These are phyloP conservation scores for Vombatus ursinus DNA, from an alignment of 2,113 vertebrate species.

Conservation along the genomic window DNA sequence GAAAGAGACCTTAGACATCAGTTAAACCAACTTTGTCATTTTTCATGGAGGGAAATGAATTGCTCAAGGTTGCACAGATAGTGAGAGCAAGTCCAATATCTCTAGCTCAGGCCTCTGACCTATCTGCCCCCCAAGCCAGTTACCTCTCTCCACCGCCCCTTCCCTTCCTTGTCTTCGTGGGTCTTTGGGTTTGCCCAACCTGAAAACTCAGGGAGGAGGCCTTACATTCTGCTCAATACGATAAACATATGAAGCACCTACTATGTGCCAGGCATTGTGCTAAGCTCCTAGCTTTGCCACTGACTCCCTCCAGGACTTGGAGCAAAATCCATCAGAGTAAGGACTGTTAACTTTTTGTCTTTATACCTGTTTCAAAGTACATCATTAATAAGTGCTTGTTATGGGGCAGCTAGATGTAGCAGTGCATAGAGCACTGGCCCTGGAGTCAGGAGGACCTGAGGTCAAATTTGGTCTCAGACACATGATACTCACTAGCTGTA, in stretches of 20 bases:
- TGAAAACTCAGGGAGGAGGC: neutral
- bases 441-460: too few species aligned
- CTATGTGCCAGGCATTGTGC: too few species aligned
- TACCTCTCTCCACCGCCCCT: neutral
- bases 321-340: neutral
- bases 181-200: neutral
- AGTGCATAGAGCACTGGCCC: too few species aligned
- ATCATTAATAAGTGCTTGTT: too few species aligned
- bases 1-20: neutral
- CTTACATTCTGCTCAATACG: neutral
- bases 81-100: too few species aligned
- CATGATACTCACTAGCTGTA: too few species aligned
- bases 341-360: neutral
- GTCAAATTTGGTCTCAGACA: too few species aligned
- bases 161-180: neutral
- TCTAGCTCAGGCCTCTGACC: too few species aligned
- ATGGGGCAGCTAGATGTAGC: too few species aligned
- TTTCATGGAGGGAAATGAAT: too few species aligned
- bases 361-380: neutral
- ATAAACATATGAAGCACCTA: neutral
- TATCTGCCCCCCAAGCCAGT: too few species aligned
- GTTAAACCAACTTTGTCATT: neutral
- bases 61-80: neutral
- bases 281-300: neutral
- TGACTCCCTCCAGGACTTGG: too few species aligned